These are phyloP conservation scores for Heterotilapia buettikoferi DNA, from an alignment of 2,113 vertebrate genomes.

Conservation along the genomic window DNA sequence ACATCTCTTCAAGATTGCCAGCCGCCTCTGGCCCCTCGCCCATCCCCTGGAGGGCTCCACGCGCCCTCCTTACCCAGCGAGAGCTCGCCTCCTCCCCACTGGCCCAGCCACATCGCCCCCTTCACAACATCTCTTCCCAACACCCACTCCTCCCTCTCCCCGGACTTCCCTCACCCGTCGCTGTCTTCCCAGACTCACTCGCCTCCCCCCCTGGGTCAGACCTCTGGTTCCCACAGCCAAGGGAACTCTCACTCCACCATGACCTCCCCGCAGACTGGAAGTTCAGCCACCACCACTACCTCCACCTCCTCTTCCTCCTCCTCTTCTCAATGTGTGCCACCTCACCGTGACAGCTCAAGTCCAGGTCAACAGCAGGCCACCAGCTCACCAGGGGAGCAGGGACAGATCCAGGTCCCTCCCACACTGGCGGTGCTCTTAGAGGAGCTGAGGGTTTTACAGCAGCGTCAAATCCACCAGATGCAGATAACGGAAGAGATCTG, in stretches of 20 bases:
- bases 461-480: constrained; percentile 92
- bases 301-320: constrained; percentile 67
- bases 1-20: constrained; percentile 72
- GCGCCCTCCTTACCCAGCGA: constrained; percentile 75
- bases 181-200: constrained; percentile 74
- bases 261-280: constrained; percentile 74
- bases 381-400: constrained; percentile 56
- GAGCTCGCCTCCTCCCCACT: constrained; percentile 75
- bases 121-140: constrained; percentile 72
- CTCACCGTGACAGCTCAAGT: constrained; percentile 61
- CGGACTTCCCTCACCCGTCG: constrained; percentile 75
- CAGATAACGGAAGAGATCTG: constrained; percentile 93
- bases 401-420: constrained; percentile 58
- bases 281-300: constrained; percentile 74
- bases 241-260: constrained; percentile 71
- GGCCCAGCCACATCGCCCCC: constrained; percentile 70
- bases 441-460: constrained; percentile 85
- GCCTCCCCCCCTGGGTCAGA: constrained; percentile 60
- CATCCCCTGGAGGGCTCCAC: constrained; percentile 75
- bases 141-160: constrained; percentile 76
- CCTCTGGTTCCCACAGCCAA: constrained; percentile 52
- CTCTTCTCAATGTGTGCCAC: constrained; percentile 52
- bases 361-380: constrained; percentile 67
- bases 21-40: constrained; percentile 73
- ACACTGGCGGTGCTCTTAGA: constrained; percentile 83